These are phyloP conservation scores for Brachionus angularis DNA, from an alignment of 1,140 invertebrate species.

Conservation along the genomic window DNA sequence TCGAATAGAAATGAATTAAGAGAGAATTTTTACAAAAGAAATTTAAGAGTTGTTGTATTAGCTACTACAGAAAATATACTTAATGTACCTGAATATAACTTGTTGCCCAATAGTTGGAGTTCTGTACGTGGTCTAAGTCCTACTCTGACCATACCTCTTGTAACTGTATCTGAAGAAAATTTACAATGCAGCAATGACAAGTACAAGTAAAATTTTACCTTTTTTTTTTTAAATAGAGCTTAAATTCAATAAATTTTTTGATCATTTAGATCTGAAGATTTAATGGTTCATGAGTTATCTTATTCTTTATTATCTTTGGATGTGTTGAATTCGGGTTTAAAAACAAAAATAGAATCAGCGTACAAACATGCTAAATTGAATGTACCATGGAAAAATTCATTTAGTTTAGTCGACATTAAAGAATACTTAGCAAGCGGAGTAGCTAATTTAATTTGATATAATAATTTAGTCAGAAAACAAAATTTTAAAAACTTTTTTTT, in stretches of 20 bases:
- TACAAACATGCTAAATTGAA: conserved; percentile 46
- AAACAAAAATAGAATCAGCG: conserved; percentile 43
- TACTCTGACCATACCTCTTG: background rate
- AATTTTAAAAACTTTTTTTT: background rate
- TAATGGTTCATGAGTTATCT: conserved; percentile 30
- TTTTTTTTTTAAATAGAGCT: background rate
- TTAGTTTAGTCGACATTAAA: conserved; percentile 46
- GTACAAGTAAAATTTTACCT: background rate
- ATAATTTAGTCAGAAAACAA: background rate
- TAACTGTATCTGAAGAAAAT: conserved; percentile 31
- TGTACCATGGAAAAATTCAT: conserved; percentile 49
- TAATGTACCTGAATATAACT: background rate
- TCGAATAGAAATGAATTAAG: conserved; percentile 47
- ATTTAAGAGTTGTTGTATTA: conserved; percentile 48
- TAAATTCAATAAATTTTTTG: conserved; percentile 44
- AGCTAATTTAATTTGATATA: background rate
- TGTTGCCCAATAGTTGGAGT: background rate
- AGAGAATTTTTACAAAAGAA: conserved; percentile 47
- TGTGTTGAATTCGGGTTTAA: conserved; percentile 45
- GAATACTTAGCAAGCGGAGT: conserved; percentile 49
- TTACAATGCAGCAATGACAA: conserved; percentile 13
- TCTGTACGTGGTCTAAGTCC: conserved; percentile 13
- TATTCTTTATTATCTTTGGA: conserved; percentile 28
- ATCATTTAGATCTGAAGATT: conserved; percentile 44
- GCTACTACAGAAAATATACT: conserved; percentile 46